phyloP scores from a whole-genome alignment of 1,140 invertebrate species.

The Vanessa tameamea region DNA sequence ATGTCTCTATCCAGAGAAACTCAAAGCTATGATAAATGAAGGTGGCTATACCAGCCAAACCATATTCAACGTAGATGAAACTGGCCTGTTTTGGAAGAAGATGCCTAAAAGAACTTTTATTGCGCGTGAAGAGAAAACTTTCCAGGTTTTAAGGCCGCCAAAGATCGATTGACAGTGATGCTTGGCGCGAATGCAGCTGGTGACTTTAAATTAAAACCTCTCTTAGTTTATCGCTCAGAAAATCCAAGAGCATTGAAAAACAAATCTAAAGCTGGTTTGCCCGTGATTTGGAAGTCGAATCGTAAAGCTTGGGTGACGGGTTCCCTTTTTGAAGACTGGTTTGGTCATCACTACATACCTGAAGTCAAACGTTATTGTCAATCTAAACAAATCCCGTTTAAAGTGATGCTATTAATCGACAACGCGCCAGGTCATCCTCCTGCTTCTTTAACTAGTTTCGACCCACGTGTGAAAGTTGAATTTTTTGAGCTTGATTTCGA shows the following conservation, averaged over 20 bases:
- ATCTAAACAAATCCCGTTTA: constrained; percentile 64
- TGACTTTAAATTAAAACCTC: constrained; percentile 46
- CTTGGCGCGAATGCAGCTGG: constrained; percentile 67
- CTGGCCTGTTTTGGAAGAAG: constrained; percentile 72
- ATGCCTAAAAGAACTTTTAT: constrained; percentile 71
- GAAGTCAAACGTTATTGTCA: constrained; percentile 54
- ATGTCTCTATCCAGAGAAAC: constrained; percentile 40
- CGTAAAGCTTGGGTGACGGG: constrained; percentile 60
- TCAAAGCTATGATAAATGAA: constrained; percentile 18
- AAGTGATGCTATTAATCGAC: too few species aligned
- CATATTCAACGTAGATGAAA: constrained; percentile 15
- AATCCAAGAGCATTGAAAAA: constrained; percentile 67
- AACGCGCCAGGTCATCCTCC: too few species aligned
- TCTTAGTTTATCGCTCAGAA: constrained; percentile 64
- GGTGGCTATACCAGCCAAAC: constrained; percentile 19
- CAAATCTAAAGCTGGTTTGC: constrained; percentile 50
- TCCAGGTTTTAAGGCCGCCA: constrained; percentile 69
- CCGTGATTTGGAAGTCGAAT: constrained; percentile 66
- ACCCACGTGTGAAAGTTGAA: too few species aligned
- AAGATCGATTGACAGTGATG: constrained; percentile 75
- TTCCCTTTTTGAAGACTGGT: constrained; percentile 68
- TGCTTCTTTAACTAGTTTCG: too few species aligned
- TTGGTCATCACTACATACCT: constrained; percentile 53
- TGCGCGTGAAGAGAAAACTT: constrained; percentile 50
- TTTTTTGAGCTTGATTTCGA: too few species aligned